Evolutionary conservation across 2,797 vertebrate species (phyloP).

Genomic region (Cossypha dichroa): DNA sequence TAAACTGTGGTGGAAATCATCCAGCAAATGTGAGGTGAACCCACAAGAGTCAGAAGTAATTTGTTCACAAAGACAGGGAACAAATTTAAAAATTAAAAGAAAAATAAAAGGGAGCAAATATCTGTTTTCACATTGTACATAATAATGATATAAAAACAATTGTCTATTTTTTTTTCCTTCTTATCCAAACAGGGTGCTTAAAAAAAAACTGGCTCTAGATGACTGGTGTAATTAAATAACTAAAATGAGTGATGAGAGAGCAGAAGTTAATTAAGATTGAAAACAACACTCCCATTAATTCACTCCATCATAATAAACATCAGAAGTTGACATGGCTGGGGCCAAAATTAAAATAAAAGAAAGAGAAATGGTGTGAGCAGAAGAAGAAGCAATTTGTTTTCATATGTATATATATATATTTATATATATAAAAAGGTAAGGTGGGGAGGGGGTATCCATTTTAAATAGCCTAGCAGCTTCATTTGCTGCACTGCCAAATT

Average conservation of each 20-base stretch:
- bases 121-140: conserved; percentile 95
- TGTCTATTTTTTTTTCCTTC: conserved; percentile 81
- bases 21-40: conserved; percentile 83
- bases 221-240: conserved; percentile 82
- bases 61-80: conserved; percentile 87
- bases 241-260: conserved; percentile 80
- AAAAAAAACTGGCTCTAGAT: conserved; percentile 88
- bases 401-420: conserved; percentile 47
- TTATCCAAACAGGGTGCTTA: conserved; percentile 92
- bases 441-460: conserved; percentile 66
- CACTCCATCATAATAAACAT: conserved; percentile 78
- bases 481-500: conserved; percentile 77
- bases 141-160: conserved; percentile 90
- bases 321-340: conserved; percentile 76
- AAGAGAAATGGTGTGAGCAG: conserved; percentile 66
- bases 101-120: conserved; percentile 75
- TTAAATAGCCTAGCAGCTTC: conserved; percentile 78
- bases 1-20: conserved; percentile 74
- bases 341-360: conserved; percentile 80
- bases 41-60: conserved; percentile 76
- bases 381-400: conserved; percentile 53
- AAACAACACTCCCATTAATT: conserved; percentile 82
- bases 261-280: conserved; percentile 77
- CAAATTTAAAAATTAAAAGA: conserved; percentile 71
- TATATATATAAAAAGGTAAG: conserved; percentile 66